A percentile compares a stretch with the other conserved stretches of the same genome.
Evolutionary conservation across 2,888 invertebrate genomes (phyloP).

Genomic region (Andrena dorsata): DNA sequence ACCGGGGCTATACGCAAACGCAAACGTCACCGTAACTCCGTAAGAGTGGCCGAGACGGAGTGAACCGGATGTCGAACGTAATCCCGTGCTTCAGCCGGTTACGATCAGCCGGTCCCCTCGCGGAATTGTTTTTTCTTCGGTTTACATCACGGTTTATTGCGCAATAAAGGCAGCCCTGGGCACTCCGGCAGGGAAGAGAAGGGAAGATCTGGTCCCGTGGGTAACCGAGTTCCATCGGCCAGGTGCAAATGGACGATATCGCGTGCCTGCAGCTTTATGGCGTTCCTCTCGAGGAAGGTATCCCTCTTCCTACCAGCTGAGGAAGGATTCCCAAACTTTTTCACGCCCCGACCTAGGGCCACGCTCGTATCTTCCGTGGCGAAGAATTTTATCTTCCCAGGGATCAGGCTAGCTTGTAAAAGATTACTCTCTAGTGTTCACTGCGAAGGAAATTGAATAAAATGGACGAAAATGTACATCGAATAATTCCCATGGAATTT

Average conservation of each 20-base stretch:
- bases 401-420: no score
- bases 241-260: constrained; percentile 43
- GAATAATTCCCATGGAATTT: no score
- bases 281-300: constrained; percentile 14
- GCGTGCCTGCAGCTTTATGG: constrained; percentile 16
- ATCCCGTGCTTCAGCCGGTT: constrained; percentile 29
- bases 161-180: constrained; percentile 36
- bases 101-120: constrained; percentile 16
- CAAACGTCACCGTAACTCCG: constrained; percentile 25
- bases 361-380: not conserved
- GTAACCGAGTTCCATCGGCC: constrained; percentile 21
- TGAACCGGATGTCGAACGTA: constrained; percentile 6
- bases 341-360: not conserved
- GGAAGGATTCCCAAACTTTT: constrained; percentile 1
- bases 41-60: not conserved
- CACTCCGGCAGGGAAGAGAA: no score
- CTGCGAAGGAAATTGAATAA: no score
- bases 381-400: no score
- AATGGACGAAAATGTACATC: no score
- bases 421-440: no score
- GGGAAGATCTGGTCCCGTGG: not conserved
- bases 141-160: constrained; percentile 42
- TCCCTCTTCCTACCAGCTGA: not conserved
- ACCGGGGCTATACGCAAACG: not conserved
- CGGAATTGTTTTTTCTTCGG: constrained; percentile 45